Conservation (phyloP, 2,113 vertebrate species). For the Neotoma lepida region DNA sequence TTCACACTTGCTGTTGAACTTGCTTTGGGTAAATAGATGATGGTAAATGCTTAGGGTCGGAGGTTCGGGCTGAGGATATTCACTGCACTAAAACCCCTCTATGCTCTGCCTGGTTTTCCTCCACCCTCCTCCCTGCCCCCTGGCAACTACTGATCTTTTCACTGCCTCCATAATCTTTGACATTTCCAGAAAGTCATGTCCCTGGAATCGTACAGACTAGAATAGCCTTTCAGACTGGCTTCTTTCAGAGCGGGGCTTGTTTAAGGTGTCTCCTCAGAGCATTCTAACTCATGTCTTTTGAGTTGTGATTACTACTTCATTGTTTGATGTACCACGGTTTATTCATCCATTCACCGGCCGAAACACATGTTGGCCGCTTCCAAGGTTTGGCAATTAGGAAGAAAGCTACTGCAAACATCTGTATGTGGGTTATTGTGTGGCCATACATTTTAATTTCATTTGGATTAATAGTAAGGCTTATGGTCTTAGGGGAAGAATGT, state of each 20-base stretch:
- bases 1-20: background rate
- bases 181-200: background rate
- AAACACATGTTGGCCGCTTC: background rate
- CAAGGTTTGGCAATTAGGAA: background rate
- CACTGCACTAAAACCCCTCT: background rate
- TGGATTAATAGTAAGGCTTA: background rate
- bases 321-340: background rate
- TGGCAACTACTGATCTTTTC: background rate
- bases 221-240: background rate
- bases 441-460: conserved; percentile 25
- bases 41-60: background rate
- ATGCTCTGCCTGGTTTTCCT: background rate
- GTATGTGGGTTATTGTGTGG: background rate
- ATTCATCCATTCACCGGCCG: background rate
- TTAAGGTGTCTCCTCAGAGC: background rate
- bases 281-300: background rate
- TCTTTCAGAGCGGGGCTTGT: background rate
- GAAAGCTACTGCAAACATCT: conserved; percentile 20
- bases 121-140: background rate
- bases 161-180: background rate
- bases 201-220: background rate
- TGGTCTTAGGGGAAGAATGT: background rate
- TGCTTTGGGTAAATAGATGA: background rate
- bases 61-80: background rate
- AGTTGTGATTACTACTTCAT: background rate